Percentiles rank a stretch among this genome's conserved stretches.
phyloP scores from a whole-genome alignment of 2,113 vertebrate species.

The Nyctibius bracteatus region DNA sequence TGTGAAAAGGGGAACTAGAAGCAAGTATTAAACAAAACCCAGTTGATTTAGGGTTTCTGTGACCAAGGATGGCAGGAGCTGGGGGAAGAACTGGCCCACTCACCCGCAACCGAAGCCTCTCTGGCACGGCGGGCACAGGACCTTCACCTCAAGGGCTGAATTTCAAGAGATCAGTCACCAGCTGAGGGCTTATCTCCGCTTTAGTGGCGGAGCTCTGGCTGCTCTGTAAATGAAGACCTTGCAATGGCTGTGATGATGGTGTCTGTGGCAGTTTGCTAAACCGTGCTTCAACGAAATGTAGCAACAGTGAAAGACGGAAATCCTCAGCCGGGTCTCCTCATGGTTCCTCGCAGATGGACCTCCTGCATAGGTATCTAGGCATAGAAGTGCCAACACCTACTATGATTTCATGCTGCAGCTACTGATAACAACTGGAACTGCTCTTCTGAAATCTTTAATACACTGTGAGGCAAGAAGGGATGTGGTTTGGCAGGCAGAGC shows the following conservation, averaged over 20 bases:
- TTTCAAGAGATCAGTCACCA: not conserved
- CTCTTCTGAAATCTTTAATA: not conserved
- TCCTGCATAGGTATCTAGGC: not conserved
- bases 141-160: not conserved
- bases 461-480: not conserved
- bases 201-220: not conserved
- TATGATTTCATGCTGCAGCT: not conserved
- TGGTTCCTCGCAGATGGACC: accelerated
- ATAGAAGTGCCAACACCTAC: not conserved
- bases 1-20: not conserved
- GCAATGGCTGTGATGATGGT: accelerated
- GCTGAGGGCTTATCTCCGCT: not conserved
- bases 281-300: accelerated
- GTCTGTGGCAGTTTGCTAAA: not conserved
- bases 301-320: not conserved
- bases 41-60: not conserved
- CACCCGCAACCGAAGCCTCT: no score
- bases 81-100: not conserved
- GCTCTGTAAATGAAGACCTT: not conserved
- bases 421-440: not conserved
- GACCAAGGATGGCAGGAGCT: accelerated
- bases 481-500: not conserved
- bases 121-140: no score
- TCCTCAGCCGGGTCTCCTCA: not conserved
- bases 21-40: not conserved